Base-by-base conservation (phyloP, 2,888 invertebrate species). In the Branchipolynoe longqiensis region DNA sequence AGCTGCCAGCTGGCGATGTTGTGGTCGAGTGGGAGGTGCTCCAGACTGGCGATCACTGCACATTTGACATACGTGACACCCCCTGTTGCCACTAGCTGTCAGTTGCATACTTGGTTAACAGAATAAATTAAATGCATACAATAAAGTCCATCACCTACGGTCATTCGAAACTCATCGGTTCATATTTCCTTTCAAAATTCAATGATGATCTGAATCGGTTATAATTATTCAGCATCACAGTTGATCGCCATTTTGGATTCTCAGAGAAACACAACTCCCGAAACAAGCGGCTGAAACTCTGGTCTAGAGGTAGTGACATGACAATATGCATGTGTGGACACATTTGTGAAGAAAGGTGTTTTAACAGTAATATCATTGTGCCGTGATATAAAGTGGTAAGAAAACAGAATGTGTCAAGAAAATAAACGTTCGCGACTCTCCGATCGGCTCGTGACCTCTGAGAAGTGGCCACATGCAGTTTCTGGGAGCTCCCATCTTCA, bases 231-330 rank as follows among this genome's bases (percentile, higher is more conserved):
- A 62, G 62, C 64, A 64, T 84, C 73, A 62, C 48, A 69, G 73
- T 69, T 84, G 84, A 84, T 64, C 84, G 84, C 84, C 84, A 84
- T 84, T 84, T 84, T 84, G 84, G 84, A 84, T 84, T 84, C 64
- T 40, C 62, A 62, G 48, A 62, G 84, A 84, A 40, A 64, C 31
- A 58, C 48, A 78, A 78, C 48, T 78, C 54, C 48, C 14, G 69
- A 78, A 78, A 25, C 78, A 78, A 78, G 78, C 48, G 78, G 6
- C 25, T 25, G 48, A 78, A 48, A 78, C 48, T 31, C 12, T 48
- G 48, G 4, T 78, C 4, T 48, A 78, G 28, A 78, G 18, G 41
- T 25, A 78, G 48, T 78, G 78, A 78, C 78, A 78, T 54, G 78
- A 31, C 41, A 25, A 54, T n/a, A 25, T 41, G 25, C 28, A 4